Base-by-base conservation (phyloP, 2,113 vertebrate species). In the Chionis minor region DNA sequence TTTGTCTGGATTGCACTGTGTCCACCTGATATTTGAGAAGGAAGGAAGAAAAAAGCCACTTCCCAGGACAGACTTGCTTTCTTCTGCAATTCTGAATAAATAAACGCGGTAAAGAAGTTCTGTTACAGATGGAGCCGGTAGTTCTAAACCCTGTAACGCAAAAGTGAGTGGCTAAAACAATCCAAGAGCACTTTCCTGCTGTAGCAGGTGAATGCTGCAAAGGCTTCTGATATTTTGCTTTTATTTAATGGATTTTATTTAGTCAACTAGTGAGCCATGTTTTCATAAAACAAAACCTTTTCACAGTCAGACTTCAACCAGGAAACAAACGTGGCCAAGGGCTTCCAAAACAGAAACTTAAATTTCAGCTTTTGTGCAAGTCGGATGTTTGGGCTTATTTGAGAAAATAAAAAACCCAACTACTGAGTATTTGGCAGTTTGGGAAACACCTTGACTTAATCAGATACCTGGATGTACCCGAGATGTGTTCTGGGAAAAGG, bases 401-500 rank as follows among this genome's bases (percentile, higher is more conserved):
- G 78, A 85, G 63, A 93, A 89, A 95, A 83, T 8, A 38, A 38
- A 38, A 38, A 38, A 38, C 8, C 8, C 38, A 86, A 78, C 14
- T 47, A 32, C 35, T 2, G 2, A 21, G 49, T 83, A 24, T 42
- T 65, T 52, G 33, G 12, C 58, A 66, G 14, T 40, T 58, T 77
- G 67, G 51, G 83, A 84, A 96, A 74, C 61, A 32, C 13, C 5
- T 6, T 21, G 35, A 61, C 21, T 83, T 80, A n/a, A 35, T 44
- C 8, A 32, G 42, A 38, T 75, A 44, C 54, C 45, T 4, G 3
- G 33, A 70, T 19, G 20, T 74, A 73, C 20, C 38, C 2, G 4
- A 54, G 21, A 49, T 0, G 1, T 0, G 0, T 75, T 35, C 22
- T 75, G 40, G 58, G 32, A 80, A 56, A 73, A 62, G 6, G 45